Evolutionary conservation across 92 coral and sea anemone genomes (phyloP), one percentile per base, ranked within the genome.

Genomic region (Porites evermanni): DNA sequence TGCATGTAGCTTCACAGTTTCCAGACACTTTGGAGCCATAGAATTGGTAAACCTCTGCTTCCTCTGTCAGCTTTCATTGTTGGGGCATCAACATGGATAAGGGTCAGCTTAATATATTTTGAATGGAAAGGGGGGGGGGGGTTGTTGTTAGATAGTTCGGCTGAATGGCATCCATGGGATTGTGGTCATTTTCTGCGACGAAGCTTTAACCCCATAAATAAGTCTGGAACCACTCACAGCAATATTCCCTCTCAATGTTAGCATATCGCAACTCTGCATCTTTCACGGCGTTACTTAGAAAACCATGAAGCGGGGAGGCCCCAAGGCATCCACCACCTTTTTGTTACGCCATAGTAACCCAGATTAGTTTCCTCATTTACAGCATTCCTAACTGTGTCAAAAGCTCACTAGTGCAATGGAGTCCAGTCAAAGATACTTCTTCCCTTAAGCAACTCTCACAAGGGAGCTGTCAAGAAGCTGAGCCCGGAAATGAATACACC

Each of bases 401-500:
- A 21, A n/a, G 29, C 71, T 24, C 10, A 0, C 26, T 9, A 12
- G 11, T 8, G 44, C 3, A 32, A 7, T 67, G 23, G 12, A n/a
- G 2, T 54, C 13, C 60, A 54, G 4, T 10, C 0, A 16, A 54
- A 54, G 60, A 13, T 13, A 10, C 14, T 13, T 0, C 1, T 13
- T 54, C 14, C 71, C 38, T 80, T 86, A 44, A 80, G 53, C 20
- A 79, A 81, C 65, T 75, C 90, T 86, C 90, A 75, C 77, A 80
- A 67, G 23, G 83, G 74, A 26, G 91, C 88, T 80, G 93, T 54
- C 60, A 54, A 13, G 23, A 80, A 32, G 60, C 88, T 86, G 66
- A 90, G 93, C 73, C 81, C 81, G 75, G 90, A 13, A 58, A 88
- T 90, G 80, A 90, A 86, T 63, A 84, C 81, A 12, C 90, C 81